Evolutionary conservation across 1,140 invertebrate species (phyloP).

Genomic region (Ditylenchus dipsaci): DNA sequence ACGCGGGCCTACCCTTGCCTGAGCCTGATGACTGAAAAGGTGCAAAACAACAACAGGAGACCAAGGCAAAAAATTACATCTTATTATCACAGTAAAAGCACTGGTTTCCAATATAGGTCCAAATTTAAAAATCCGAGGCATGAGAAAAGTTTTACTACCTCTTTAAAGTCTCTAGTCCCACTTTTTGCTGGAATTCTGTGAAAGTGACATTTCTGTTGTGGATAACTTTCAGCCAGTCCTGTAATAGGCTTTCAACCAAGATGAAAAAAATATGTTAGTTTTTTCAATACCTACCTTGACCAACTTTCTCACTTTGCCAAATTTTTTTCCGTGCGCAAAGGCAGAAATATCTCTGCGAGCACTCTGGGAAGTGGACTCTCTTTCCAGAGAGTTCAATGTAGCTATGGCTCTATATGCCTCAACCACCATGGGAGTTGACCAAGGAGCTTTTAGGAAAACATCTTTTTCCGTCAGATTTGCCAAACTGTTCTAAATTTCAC

Average conservation of each 20-base stretch:
- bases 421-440: conserved; percentile 22
- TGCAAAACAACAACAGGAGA: too few relatives aligned
- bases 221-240: conserved; percentile 52
- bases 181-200: conserved; percentile 48
- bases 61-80: too few relatives aligned
- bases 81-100: too few relatives aligned
- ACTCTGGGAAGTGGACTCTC: conserved; percentile 30
- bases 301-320: conserved; percentile 22
- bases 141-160: conserved; percentile 26
- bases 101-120: too few relatives aligned
- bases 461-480: conserved; percentile 25
- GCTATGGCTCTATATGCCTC: conserved; percentile 39
- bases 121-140: too few relatives aligned
- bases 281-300: conserved; percentile 22
- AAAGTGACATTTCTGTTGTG: conserved; percentile 45
- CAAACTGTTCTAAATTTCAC: conserved; percentile 25
- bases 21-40: too few relatives aligned
- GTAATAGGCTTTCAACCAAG: conserved; percentile 7
- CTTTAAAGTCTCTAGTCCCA: conserved; percentile 28
- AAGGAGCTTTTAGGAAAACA: conserved; percentile 17
- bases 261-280: not conserved
- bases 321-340: conserved; percentile 15
- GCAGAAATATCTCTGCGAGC: conserved; percentile 19
- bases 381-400: conserved; percentile 35
- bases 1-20: too few relatives aligned